Conservation (phyloP, 2,888 invertebrate genomes). For the Agrotis puta region DNA sequence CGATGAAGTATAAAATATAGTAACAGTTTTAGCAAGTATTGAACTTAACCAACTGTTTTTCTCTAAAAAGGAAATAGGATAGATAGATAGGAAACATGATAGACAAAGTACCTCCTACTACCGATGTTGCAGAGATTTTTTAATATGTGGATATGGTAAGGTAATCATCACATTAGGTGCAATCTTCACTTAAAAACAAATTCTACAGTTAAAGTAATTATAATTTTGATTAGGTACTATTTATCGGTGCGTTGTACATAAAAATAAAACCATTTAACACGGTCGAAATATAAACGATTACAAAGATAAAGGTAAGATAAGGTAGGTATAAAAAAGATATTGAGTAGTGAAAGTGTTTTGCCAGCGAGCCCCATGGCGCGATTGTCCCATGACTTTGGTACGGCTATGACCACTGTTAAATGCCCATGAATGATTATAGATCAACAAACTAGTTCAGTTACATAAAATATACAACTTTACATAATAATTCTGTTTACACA, state of each 20-base stretch:
- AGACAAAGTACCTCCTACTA: neutral
- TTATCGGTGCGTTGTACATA: conserved; percentile 3
- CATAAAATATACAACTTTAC: conserved; percentile 33
- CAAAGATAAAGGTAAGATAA: too few relatives aligned
- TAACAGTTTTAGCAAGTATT: neutral
- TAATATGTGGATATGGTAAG: neutral
- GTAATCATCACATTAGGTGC: conserved; percentile 4
- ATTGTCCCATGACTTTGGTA: conserved; percentile 34
- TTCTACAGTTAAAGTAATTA: neutral
- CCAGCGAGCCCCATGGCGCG: conserved; percentile 31
- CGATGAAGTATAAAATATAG: neutral
- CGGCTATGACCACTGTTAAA: conserved; percentile 42
- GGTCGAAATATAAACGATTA: conserved; percentile 30
- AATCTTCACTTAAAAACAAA: neutral
- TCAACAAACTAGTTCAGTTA: conserved; percentile 40
- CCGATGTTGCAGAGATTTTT: neutral
- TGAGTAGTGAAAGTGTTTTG: conserved; percentile 49
- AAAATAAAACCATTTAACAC: neutral
- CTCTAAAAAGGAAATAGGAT: too few relatives aligned
- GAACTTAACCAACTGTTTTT: neutral
- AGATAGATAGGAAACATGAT: too few relatives aligned
- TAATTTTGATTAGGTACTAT: neutral
- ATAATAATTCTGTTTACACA: conserved; percentile 7
- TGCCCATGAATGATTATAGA: conserved; percentile 34
- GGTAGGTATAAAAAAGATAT: conserved; percentile 48